Evolutionary conservation across 2,113 vertebrate species (phyloP).

Genomic region (Chrysochloris asiatica): DNA sequence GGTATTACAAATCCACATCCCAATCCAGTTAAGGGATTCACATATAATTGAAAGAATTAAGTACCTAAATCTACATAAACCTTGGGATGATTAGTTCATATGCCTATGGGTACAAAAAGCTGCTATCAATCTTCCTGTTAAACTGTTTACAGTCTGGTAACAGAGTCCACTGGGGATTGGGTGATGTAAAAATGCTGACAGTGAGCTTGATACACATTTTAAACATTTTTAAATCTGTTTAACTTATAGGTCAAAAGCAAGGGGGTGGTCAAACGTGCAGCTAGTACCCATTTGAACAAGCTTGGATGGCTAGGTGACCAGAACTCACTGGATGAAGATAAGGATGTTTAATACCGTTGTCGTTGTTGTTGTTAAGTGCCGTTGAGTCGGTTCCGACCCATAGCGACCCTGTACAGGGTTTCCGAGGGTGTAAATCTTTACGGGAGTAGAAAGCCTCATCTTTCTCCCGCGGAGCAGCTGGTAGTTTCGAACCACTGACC

Average conservation of each 20-base stretch:
- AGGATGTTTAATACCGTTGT: no score
- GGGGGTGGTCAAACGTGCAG: no score
- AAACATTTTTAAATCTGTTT: conserved; percentile 31
- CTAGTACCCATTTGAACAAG: no score
- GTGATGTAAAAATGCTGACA: background rate
- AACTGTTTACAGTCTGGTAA: background rate
- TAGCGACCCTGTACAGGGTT: no score
- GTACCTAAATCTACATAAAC: conserved; percentile 9
- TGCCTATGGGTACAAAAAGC: background rate
- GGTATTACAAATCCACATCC: background rate
- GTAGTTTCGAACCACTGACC: no score
- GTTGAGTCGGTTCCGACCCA: no score
- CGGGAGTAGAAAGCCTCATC: no score
- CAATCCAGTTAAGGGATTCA: conserved; percentile 38
- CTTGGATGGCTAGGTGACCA: no score
- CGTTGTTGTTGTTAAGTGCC: no score
- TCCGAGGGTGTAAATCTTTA: no score
- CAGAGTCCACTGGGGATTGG: background rate
- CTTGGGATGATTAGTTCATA: background rate
- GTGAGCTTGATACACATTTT: background rate
- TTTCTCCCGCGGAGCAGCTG: no score
- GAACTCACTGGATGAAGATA: no score
- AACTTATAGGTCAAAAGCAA: conserved; percentile 17
- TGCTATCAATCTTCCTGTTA: background rate
- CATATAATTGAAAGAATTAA: conserved; percentile 32